These are phyloP conservation scores for Lagenorhynchus albirostris DNA, from an alignment of 2,113 vertebrate genomes.

Conservation along the genomic window DNA sequence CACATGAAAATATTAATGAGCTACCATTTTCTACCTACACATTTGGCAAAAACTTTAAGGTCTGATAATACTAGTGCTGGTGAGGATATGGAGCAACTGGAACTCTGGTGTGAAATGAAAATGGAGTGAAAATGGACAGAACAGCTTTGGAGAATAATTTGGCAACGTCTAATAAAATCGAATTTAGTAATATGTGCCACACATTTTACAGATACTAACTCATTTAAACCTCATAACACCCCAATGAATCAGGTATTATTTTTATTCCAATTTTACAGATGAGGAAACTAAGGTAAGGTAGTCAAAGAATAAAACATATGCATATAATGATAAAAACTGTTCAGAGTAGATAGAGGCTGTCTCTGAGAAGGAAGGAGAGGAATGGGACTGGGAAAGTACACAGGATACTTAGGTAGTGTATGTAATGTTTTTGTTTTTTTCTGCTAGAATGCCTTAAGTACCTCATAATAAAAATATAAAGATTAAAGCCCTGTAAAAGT, in stretches of 20 bases:
- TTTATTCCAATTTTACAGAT: neutral
- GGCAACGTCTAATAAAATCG: neutral
- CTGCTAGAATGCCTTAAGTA: neutral
- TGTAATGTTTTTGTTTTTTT: neutral
- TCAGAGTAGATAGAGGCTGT: neutral
- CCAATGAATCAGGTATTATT: neutral
- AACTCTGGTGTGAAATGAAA: neutral
- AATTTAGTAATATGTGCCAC: neutral
- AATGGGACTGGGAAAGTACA: neutral
- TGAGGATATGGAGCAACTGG: neutral
- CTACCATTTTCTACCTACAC: neutral
- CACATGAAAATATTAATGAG: neutral
- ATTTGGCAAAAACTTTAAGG: neutral
- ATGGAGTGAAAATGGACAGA: neutral
- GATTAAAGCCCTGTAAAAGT: neutral
- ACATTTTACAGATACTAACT: neutral
- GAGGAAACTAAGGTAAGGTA: neutral
- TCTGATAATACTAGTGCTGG: neutral
- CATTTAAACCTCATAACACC: neutral
- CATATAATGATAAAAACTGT: neutral
- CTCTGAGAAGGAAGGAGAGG: neutral
- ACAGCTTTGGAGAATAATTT: neutral
- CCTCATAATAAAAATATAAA: neutral
- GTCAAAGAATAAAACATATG: neutral
- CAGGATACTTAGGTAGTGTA: neutral